phyloP scores from a whole-genome alignment of 1,140 invertebrate species.

The Bilobella aurantiaca region DNA sequence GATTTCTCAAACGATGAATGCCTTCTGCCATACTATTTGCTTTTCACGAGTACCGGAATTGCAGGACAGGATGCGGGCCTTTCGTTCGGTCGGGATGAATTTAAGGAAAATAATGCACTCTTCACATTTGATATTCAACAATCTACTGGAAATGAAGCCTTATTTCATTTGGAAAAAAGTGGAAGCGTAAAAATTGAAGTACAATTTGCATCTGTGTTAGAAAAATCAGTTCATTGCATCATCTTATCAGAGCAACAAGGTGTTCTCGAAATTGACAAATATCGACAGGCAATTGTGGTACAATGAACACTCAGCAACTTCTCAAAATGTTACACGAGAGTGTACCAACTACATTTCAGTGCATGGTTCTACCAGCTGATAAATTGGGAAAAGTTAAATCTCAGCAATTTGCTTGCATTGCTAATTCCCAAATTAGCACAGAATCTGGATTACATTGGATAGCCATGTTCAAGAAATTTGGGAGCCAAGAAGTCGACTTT shows the following conservation, averaged over 20 bases:
- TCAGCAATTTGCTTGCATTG: constrained; percentile 12
- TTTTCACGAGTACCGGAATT: constrained; percentile 17
- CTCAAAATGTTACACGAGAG: background rate
- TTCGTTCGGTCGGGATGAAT: constrained; percentile 5
- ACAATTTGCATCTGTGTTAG: constrained; percentile 11
- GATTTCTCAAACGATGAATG: constrained; percentile 11
- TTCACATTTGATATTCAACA: constrained; percentile 20
- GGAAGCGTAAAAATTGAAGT: constrained; percentile 23
- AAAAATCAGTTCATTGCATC: constrained; percentile 15
- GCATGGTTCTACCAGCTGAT: constrained; percentile 4
- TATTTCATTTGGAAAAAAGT: constrained; percentile 11
- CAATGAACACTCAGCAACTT: constrained; percentile 13
- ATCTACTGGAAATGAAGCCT: background rate
- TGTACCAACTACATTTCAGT: background rate
- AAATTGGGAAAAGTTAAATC: background rate
- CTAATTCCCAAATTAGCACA: constrained; percentile 7
- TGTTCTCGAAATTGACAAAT: constrained; percentile 20
- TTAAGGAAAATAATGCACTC: constrained; percentile 5
- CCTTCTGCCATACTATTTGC: constrained; percentile 22
- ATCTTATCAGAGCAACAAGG: constrained; percentile 15
- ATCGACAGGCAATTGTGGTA: background rate
- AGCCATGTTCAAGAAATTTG: constrained; percentile 3
- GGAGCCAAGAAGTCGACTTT: constrained; percentile 11
- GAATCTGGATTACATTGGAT: constrained; percentile 19
- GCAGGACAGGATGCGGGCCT: constrained; percentile 10